Base-by-base conservation (phyloP, 2,888 invertebrate genomes). In the Apodemia zela region DNA sequence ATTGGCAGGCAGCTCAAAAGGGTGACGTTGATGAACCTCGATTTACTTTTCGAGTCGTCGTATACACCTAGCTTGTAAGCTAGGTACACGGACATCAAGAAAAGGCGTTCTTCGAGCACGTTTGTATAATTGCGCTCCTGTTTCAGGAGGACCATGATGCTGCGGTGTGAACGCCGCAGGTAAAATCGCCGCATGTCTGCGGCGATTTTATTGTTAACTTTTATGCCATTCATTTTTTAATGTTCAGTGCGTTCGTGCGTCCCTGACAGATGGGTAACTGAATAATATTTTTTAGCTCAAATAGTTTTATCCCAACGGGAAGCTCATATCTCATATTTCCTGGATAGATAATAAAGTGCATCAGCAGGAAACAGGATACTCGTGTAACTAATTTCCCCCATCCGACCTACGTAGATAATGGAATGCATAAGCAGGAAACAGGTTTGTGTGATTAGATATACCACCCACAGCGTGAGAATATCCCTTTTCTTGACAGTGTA, bases 1-100 rank as follows among this genome's bases (percentile, higher is more conserved):
- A 51, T 15, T 18, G 59, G 59, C 35, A 35, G 18, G 10, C 59
- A 59, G n/a, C 59, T 59, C 59, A 59, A 59, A n/a, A 59, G 15
- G 35, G 59, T 59, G 10, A 59, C 59, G 10, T 59, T 33, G 8
- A 29, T 33, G 17, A 59, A 59, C 8, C 17, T 35, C 13, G 59
- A n/a, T 38, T 59, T 59, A 1, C 59, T 18, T 33, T 33, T 38
- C 2, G 29, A 29, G 5, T 58, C 58, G 7, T 58, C 58, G 7
- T 38, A 38, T 38, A 38, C 11, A 38, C 38, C 38, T 38, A 38
- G n/a, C 33, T 25, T 21, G 33, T 29, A 58, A n/a, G 58, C 58
- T 33, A 58, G 29, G 33, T 58, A 33, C 7, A 29, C 33, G 29
- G 33, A 25, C 29, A 58, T 58, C 15, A 58, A 33, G n/a, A 33